A percentile compares a stretch with the other conserved stretches of the same genome.
Conservation (phyloP, 2,113 vertebrate species). For the Lepus europaeus region DNA sequence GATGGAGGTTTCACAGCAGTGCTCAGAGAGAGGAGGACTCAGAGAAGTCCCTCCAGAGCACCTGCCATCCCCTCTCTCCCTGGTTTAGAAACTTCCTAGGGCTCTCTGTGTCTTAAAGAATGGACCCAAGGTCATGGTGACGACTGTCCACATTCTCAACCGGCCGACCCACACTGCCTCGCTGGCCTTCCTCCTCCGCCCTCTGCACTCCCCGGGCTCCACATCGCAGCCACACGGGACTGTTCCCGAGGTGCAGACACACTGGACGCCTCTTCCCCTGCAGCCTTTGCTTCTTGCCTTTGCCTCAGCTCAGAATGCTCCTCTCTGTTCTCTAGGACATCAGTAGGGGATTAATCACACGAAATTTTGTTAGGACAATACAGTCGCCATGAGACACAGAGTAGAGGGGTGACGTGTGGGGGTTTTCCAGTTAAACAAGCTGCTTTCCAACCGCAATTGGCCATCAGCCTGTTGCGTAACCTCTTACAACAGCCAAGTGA, state of each 20-base stretch:
- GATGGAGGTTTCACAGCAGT: not conserved
- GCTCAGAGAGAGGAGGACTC: not conserved
- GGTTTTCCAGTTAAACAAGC: not conserved
- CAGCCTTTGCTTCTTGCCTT: not conserved
- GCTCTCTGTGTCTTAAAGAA: not conserved
- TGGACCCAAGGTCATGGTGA: not conserved
- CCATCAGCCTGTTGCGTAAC: not conserved
- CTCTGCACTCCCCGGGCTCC: not conserved
- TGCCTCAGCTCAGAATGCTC: not conserved
- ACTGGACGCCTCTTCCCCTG: not conserved
- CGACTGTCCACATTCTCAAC: not conserved
- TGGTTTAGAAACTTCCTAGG: not conserved
- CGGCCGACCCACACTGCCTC: not conserved
- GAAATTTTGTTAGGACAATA: not conserved
- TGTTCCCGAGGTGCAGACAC: not conserved
- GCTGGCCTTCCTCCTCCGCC: not conserved
- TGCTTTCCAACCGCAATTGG: not conserved
- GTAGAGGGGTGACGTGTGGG: not conserved
- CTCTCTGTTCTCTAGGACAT: not conserved
- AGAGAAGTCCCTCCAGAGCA: not conserved
- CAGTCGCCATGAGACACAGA: not conserved
- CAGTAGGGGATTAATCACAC: not conserved
- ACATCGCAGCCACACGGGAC: not conserved
- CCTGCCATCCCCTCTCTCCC: not conserved
- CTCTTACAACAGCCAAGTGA: not conserved